These are phyloP conservation scores for Macrophya alboannulata DNA, from an alignment of 2,888 invertebrate genomes.

Conservation along the genomic window DNA sequence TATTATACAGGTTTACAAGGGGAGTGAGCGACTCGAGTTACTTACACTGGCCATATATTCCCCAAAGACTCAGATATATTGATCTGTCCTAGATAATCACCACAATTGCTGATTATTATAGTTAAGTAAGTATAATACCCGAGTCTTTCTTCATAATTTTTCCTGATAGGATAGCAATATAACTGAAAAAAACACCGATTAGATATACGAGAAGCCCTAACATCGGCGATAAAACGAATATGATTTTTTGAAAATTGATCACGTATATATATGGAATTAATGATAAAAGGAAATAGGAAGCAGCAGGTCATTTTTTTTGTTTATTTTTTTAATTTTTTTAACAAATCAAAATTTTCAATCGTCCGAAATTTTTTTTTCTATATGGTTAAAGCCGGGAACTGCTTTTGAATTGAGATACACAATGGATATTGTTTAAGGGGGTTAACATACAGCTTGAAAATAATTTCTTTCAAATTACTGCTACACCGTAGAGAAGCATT, in stretches of 20 bases:
- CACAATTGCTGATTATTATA: not conserved
- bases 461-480: too few relatives aligned
- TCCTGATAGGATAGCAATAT: not conserved
- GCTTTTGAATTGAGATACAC: too few relatives aligned
- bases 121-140: not conserved
- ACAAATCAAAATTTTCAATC: not conserved
- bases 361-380: too few relatives aligned
- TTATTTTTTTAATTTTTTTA: not conserved
- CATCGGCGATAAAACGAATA: not conserved
- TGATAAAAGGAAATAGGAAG: not conserved
- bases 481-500: too few relatives aligned
- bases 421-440: too few relatives aligned
- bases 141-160: not conserved
- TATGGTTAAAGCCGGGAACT: too few relatives aligned
- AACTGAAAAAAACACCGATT: not conserved
- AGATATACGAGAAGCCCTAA: not conserved
- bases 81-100: not conserved
- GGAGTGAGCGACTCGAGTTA: conserved; percentile 9
- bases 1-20: conserved; percentile 20
- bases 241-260: not conserved
- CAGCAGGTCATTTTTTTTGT: not conserved
- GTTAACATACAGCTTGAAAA: too few relatives aligned
- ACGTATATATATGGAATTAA: not conserved
- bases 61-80: conserved; percentile 4
- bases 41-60: conserved; percentile 24